Conservation (phyloP, 2,888 invertebrate species). For the Meteorus colon region DNA sequence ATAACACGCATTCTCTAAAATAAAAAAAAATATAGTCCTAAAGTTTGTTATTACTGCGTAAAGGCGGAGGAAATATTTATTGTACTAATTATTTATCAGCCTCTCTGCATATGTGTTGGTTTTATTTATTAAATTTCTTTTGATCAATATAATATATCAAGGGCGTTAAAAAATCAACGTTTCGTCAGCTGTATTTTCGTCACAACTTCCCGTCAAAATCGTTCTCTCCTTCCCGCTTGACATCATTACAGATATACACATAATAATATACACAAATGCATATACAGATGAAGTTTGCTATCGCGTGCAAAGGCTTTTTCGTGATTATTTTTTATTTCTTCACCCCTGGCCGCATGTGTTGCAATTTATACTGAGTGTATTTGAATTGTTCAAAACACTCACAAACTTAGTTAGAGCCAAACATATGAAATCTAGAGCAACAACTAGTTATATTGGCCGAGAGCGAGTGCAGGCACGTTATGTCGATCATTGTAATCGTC, state of each 20-base stretch:
- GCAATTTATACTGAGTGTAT: conserved; percentile 1
- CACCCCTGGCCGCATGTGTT: not conserved
- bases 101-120: too few species aligned
- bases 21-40: too few species aligned
- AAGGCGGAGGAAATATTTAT: too few species aligned
- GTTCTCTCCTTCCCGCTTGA: not conserved
- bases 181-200: conserved; percentile 14
- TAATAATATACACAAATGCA: not conserved
- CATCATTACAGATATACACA: not conserved
- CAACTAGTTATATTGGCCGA: not conserved
- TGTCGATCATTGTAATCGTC: conserved; percentile 37
- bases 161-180: not conserved
- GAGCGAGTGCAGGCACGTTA: not conserved
- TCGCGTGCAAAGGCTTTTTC: not conserved
- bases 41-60: too few species aligned
- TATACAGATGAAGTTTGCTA: not conserved
- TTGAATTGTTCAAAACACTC: not conserved
- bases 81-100: too few species aligned
- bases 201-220: not conserved
- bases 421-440: conserved; percentile 18
- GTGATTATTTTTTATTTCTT: conserved; percentile 1
- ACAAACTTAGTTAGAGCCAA: conserved; percentile 5
- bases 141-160: too few species aligned
- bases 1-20: too few species aligned
- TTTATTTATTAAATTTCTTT: too few species aligned